Conservation (phyloP, 2,797 vertebrate species). For the Oryzias sinensis region DNA sequence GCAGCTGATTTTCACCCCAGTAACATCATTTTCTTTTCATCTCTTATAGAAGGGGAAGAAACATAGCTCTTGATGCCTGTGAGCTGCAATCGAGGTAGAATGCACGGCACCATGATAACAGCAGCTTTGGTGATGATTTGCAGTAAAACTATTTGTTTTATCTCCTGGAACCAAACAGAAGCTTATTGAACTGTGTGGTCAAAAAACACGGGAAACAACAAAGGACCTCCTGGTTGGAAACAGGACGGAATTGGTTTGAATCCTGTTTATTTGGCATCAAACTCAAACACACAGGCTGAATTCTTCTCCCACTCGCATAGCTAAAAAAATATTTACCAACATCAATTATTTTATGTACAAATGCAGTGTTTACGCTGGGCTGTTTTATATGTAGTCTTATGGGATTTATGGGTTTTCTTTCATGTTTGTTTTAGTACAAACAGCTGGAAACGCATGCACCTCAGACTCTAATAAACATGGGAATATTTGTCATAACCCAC, state of each 20-base stretch:
- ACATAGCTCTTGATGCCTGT: conserved; percentile 17
- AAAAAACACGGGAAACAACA: conserved; percentile 14
- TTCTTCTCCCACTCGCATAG: conserved; percentile 7
- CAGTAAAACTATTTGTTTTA: conserved; percentile 22
- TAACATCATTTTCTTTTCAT: conserved; percentile 14
- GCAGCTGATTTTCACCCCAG: conserved; percentile 14
- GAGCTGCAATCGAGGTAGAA: conserved; percentile 21
- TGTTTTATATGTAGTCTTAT: not conserved
- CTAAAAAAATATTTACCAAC: conserved; percentile 5
- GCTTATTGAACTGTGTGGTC: conserved; percentile 17
- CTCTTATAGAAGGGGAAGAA: conserved; percentile 12
- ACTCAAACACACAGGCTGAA: conserved; percentile 10
- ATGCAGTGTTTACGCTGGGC: too few species aligned
- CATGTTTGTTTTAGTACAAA: not conserved
- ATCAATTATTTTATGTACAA: too few species aligned
- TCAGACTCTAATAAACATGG: conserved; percentile 3
- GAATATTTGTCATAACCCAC: conserved; percentile 12
- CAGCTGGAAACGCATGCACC: not conserved
- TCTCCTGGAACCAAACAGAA: conserved; percentile 16
- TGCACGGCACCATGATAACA: conserved; percentile 19
- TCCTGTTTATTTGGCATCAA: conserved; percentile 5
- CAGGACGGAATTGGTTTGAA: too few species aligned
- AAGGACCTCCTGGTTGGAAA: conserved; percentile 4
- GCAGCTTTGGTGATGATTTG: conserved; percentile 16
- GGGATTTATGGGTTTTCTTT: not conserved